Percentiles rank a stretch among this genome's conserved stretches.
phyloP scores from a whole-genome alignment of 2,888 invertebrate species.

The Spisula solida region DNA sequence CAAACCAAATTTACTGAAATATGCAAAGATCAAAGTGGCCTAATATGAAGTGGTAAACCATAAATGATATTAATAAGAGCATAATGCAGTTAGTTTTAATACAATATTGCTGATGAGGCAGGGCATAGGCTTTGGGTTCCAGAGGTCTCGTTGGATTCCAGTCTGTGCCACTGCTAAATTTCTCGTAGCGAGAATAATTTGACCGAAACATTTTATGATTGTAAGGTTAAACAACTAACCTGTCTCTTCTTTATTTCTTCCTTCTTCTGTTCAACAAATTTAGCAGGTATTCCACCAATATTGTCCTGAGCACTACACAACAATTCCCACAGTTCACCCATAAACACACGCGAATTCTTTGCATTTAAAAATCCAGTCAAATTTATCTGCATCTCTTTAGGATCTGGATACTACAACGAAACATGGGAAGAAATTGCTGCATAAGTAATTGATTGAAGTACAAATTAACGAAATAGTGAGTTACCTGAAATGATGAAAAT shows the following conservation, averaged over 20 bases:
- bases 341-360: conserved; percentile 98
- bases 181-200: no score
- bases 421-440: conserved; percentile 48
- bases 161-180: no score
- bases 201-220: no score
- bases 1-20: no score
- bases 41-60: no score
- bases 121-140: no score
- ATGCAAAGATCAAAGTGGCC: no score
- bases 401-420: conserved; percentile 90
- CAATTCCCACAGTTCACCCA: conserved; percentile 98
- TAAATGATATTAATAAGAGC: no score
- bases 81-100: no score
- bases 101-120: no score
- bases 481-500: not conserved
- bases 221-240: conserved; percentile 61
- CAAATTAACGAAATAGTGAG: not conserved
- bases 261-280: conserved; percentile 97
- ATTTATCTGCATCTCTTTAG: conserved; percentile 99
- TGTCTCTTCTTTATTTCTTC: conserved; percentile 92
- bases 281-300: conserved; percentile 97
- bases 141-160: no score
- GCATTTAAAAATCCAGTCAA: conserved; percentile 99
- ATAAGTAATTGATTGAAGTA: conserved; percentile 2
- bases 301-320: conserved; percentile 98